phyloP scores from a whole-genome alignment of 1,140 invertebrate species.

The Cepaea nemoralis region DNA sequence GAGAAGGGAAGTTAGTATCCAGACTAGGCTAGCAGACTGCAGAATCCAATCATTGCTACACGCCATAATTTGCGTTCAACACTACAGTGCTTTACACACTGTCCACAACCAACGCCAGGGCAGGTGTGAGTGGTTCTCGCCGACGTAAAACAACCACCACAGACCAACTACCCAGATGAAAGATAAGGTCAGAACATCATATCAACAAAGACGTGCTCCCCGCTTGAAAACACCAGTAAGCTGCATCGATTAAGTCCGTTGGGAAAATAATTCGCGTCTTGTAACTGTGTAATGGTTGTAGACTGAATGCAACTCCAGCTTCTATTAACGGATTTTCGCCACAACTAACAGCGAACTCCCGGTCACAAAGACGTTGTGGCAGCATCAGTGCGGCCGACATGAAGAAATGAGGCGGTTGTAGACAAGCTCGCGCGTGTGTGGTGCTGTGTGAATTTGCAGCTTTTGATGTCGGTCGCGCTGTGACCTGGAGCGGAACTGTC shows the following conservation, averaged over 20 bases:
- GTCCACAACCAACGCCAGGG: slow-evolving; percentile 44
- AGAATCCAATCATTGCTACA: slow-evolving; percentile 52
- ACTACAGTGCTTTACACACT: slow-evolving; percentile 28
- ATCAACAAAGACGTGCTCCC: background rate
- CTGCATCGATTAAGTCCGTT: background rate
- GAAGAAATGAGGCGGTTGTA: background rate
- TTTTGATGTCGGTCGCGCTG: slow-evolving; percentile 3
- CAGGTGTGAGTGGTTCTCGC: background rate
- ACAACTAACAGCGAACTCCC: too few relatives aligned
- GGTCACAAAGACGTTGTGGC: background rate
- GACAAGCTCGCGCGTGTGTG: background rate
- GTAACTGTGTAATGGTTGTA: background rate
- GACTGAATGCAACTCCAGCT: background rate
- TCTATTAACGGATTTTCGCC: background rate
- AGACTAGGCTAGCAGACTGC: slow-evolving; percentile 52
- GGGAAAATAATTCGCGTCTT: background rate
- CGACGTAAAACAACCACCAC: background rate
- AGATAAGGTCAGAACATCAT: background rate
- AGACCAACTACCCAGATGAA: background rate
- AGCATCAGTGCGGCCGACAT: background rate
- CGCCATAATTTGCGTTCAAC: slow-evolving; percentile 49
- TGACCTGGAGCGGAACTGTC: background rate
- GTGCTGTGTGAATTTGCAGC: background rate
- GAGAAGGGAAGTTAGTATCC: slow-evolving; percentile 51
- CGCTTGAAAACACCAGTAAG: background rate